Evolutionary conservation across 2,797 vertebrate species (phyloP), one percentile per base, ranked within the genome.

Genomic region (Anableps anableps): DNA sequence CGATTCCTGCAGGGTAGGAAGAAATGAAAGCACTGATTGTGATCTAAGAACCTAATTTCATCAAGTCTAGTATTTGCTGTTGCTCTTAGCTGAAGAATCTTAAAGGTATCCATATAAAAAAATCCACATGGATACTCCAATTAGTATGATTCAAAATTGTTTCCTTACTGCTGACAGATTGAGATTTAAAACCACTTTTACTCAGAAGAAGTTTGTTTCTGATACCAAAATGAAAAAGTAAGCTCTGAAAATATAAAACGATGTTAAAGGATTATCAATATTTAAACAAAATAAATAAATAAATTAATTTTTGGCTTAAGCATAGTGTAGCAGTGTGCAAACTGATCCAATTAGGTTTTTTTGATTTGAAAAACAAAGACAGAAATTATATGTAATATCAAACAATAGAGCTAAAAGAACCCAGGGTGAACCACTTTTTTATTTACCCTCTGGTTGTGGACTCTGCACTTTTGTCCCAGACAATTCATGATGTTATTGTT

Each of bases 381-480:
- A 21, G 10, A 29, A 48, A 45, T 53, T 2, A 38, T 36, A 2
- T 31, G 4, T 10, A 31, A 41, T 10, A 64, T 66, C 11, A 77
- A 47, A 38, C 36, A 77, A 53, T 47, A 29, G 8, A 58, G 60
- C 80, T 10, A 0, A 60, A 4, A 75, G 74, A 31, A 58, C 36
- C 36, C 19, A 75, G 71, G 74, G 4, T 70, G 74, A 36, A 73
- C 48, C 36, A 9, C 64, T 79, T 41, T 64, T 73, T 71, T 47
- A 75, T 80, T 83, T 82, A 36, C 45, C 16, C 58, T 70, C 45
- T 70, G 19, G 83, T 80, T 85, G 80, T 74, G 50, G 62, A 83
- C 76, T 84, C 80, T 87, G 86, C 80, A 79, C 64, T 80, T 84
- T 66, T 53, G 73, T 76, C 1, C 4, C 64, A 66, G 80, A 86